A percentile compares a stretch with the other conserved stretches of the same genome.
These are phyloP conservation scores for Mactromeris polynyma DNA, from an alignment of 2,888 invertebrate genomes.

Conservation along the genomic window DNA sequence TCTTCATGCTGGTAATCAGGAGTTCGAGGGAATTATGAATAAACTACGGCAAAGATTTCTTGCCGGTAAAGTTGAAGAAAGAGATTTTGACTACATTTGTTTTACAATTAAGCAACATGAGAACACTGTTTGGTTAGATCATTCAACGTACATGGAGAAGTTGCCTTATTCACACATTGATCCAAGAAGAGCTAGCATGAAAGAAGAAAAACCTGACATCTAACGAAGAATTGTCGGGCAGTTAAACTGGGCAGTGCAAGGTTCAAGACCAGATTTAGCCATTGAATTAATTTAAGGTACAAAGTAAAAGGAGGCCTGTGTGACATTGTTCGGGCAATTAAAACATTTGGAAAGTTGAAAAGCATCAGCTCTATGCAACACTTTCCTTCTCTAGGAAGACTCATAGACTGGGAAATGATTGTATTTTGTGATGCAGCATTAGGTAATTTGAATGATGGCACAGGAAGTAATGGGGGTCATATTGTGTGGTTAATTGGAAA, in stretches of 20 bases:
- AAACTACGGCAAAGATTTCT: constrained; percentile 54
- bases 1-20: constrained; percentile 68
- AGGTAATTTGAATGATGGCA: constrained; percentile 62
- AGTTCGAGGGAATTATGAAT: constrained; percentile 50
- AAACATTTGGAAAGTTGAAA: constrained; percentile 36
- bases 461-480: constrained; percentile 57
- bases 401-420: background rate
- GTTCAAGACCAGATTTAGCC: constrained; percentile 46
- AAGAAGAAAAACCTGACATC: background rate
- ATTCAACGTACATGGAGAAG: constrained; percentile 11
- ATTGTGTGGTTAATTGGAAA: constrained; percentile 62
- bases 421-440: constrained; percentile 64
- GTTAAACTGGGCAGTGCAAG: constrained; percentile 54
- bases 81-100: constrained; percentile 62
- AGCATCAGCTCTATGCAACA: constrained; percentile 9
- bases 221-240: constrained; percentile 24
- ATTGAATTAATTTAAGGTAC: constrained; percentile 60
- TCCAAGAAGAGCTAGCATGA: background rate
- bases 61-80: constrained; percentile 63
- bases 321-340: constrained; percentile 26
- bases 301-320: constrained; percentile 39
- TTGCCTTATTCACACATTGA: background rate
- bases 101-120: constrained; percentile 48
- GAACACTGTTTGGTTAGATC: constrained; percentile 41
- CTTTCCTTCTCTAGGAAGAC: constrained; percentile 2